A percentile compares a stretch with the other conserved stretches of the same genome.
Evolutionary conservation across 2,888 invertebrate genomes (phyloP).

Genomic region (Choristoneura rosaceana): DNA sequence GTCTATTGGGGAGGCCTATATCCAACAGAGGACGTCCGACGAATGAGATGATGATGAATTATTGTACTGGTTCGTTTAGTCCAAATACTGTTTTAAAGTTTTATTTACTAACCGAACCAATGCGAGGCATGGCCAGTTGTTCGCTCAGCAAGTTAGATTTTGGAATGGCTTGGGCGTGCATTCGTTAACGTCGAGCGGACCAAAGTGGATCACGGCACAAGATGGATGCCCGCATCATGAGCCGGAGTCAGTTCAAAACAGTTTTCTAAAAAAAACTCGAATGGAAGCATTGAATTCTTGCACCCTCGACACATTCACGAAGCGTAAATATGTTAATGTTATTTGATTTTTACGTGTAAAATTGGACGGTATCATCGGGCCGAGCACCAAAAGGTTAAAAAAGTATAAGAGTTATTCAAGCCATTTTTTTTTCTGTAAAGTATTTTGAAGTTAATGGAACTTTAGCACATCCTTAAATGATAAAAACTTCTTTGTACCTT

Average conservation of each 20-base stretch:
- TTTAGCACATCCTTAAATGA: too few species aligned
- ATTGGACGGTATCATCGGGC: not conserved
- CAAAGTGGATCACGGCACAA: not conserved
- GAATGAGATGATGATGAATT: too few species aligned
- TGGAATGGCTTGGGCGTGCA: not conserved
- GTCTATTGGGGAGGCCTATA: too few species aligned
- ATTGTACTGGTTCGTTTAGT: too few species aligned
- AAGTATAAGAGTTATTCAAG: too few species aligned
- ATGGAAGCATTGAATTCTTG: not conserved
- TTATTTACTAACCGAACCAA: too few species aligned
- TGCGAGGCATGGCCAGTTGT: too few species aligned
- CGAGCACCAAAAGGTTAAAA: not conserved
- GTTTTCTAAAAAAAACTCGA: not conserved
- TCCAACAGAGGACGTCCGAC: too few species aligned
- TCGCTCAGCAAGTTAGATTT: not conserved
- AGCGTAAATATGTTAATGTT: not conserved
- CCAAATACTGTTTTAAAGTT: too few species aligned
- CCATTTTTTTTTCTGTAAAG: too few species aligned
- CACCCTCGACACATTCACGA: not conserved
- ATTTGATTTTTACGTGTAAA: not conserved
- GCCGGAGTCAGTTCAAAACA: conserved; percentile 1
- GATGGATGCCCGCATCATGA: conserved; percentile 3
- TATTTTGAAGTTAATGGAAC: too few species aligned
- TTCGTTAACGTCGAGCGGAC: not conserved
- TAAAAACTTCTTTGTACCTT: too few species aligned